Evolutionary conservation across 1,140 invertebrate species (phyloP), one percentile per base, ranked within the genome.

Genomic region (Choristoneura fumiferana): DNA sequence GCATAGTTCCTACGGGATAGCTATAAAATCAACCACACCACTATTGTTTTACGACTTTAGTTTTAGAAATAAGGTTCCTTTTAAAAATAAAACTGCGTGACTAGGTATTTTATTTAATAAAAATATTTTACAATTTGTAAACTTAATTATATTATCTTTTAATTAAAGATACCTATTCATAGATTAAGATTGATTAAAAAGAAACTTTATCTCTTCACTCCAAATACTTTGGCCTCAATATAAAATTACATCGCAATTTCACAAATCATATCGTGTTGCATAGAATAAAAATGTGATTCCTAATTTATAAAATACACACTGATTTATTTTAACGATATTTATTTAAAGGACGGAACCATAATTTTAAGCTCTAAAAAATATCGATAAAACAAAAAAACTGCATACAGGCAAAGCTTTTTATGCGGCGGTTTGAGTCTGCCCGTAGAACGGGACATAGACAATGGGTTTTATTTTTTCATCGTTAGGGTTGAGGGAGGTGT

Each of bases 371-470:
- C 9, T 6, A 40, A 49, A 49, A 49, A 49, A 57, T 40, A 33
- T 57, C 39, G 55, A 6, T 39, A 29, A 38, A 57, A 39, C 9
- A 57, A 43, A 37, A 6, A 13, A 14, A n/a, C 13, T 55, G 3
- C 15, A 12, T 34, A 10, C 34, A 9, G 36, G 36, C 14, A 49
- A 36, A 22, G 18, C 1, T 15, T 72, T 80, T 72, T 80, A 89
- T 64, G 87, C 86, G 2, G 54, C 71, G 5, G 78, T 78, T 67
- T 89, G 78, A 65, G 78, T 79, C 67, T 89, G 81, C 66, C 87
- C 87, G 15, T 88, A 80, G 69, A 85, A 86, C 0, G 89, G 89
- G n/a, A 90, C 81, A 60, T 90, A 90, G 54, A 89, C 80, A 13
- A 89, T 74, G 0, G 87, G 87, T 8, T 72, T 57, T 10, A 62